Conservation (phyloP, 2,797 vertebrate species). For the Myotis findleyi region DNA sequence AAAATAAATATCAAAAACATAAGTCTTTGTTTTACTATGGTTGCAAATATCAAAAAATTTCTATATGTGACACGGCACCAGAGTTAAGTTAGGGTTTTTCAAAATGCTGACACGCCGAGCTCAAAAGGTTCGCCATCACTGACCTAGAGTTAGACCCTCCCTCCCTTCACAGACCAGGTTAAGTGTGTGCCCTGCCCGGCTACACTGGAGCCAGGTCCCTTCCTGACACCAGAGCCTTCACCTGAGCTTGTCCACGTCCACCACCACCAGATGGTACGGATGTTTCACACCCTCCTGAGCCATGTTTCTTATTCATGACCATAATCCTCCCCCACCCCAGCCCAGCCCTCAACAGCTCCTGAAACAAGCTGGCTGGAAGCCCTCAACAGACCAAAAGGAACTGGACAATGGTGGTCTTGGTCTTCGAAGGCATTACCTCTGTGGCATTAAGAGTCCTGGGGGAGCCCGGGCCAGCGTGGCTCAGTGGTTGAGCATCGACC, state of each 20-base stretch:
- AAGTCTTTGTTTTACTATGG: no score
- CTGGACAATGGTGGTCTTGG: background rate
- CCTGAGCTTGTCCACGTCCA: background rate
- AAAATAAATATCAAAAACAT: no score
- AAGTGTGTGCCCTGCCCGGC: background rate
- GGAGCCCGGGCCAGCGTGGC: background rate
- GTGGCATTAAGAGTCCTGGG: background rate
- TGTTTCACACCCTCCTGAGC: background rate
- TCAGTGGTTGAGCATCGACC: background rate
- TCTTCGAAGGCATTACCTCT: background rate
- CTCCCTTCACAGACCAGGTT: background rate
- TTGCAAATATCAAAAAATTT: no score
- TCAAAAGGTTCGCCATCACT: no score
- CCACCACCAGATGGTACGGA: background rate
- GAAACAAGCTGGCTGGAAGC: background rate
- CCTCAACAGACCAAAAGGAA: background rate
- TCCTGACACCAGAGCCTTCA: background rate
- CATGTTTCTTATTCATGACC: background rate
- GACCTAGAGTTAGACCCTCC: background rate
- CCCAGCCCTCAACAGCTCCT: background rate
- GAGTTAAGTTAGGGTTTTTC: no score
- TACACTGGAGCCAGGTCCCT: background rate
- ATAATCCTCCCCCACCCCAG: background rate
- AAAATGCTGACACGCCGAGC: no score
- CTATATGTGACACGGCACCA: no score